Conservation (phyloP, 2,888 invertebrate species). For the Allacma fusca region DNA sequence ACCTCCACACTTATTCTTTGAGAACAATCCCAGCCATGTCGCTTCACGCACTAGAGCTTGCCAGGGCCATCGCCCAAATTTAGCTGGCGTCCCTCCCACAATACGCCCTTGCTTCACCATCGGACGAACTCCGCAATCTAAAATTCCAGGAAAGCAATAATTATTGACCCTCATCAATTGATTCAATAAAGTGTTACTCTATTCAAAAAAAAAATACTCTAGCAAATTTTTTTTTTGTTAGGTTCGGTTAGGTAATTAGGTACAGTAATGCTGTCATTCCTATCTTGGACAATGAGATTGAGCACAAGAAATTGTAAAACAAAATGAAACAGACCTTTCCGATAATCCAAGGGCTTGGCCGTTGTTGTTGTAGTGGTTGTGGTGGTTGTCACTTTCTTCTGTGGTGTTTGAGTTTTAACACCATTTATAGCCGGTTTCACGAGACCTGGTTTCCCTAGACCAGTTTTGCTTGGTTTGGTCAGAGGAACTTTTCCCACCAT, state of each 20-base stretch:
- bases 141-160: too few relatives aligned
- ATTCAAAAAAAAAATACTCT: too few relatives aligned
- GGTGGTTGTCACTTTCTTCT: conserved; percentile 3
- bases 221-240: too few relatives aligned
- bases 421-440: conserved; percentile 37
- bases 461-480: conserved; percentile 50
- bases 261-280: too few relatives aligned
- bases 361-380: conserved; percentile 48
- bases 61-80: conserved; percentile 92
- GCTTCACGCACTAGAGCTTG: conserved; percentile 90
- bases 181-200: too few relatives aligned
- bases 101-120: conserved; percentile 76
- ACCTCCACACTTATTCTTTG: conserved; percentile 94
- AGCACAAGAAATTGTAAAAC: too few relatives aligned
- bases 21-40: conserved; percentile 91
- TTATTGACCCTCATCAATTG: too few relatives aligned
- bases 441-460: conserved; percentile 27
- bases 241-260: too few relatives aligned
- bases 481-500: conserved; percentile 48
- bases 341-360: conserved; percentile 60
- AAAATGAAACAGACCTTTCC: conserved; percentile 58
- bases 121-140: conserved; percentile 89
- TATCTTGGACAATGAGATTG: too few relatives aligned
- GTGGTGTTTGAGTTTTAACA: conserved; percentile 44
- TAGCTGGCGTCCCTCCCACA: conserved; percentile 87